Percentiles rank a stretch among this genome's conserved stretches.
Evolutionary conservation across 2,888 invertebrate species (phyloP).

Genomic region (Alviniconcha strummeri): DNA sequence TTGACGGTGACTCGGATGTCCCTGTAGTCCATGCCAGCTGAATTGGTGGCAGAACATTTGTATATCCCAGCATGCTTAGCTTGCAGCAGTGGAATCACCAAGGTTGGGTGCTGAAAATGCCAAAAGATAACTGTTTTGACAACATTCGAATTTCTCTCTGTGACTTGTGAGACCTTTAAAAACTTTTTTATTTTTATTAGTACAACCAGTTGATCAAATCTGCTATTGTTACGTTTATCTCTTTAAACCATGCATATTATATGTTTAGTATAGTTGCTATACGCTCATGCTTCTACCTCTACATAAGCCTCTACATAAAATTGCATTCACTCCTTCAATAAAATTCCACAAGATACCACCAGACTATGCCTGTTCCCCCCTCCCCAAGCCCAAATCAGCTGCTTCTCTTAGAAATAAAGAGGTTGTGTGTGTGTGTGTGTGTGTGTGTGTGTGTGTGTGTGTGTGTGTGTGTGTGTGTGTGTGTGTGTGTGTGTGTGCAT

Average conservation of each 20-base stretch:
- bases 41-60: conserved; percentile 60
- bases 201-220: neutral
- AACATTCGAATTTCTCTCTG: neutral
- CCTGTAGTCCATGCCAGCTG: conserved; percentile 57
- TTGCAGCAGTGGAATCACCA: conserved; percentile 47
- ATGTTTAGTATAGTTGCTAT: no score
- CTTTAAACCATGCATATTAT: neutral
- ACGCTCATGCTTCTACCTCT: no score
- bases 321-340: no score
- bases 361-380: no score
- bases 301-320: no score
- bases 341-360: no score
- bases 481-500: no score
- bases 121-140: neutral
- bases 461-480: no score
- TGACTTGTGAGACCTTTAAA: neutral
- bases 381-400: no score
- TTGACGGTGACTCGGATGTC: conserved; percentile 53
- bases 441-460: no score
- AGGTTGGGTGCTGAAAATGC: conserved; percentile 46
- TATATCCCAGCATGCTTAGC: conserved; percentile 58
- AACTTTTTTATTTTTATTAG: neutral
- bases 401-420: no score
- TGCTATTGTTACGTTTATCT: neutral
- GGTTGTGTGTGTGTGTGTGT: no score